phyloP scores from a whole-genome alignment of 2,888 invertebrate species.

The Caenorhabditis virilis region DNA sequence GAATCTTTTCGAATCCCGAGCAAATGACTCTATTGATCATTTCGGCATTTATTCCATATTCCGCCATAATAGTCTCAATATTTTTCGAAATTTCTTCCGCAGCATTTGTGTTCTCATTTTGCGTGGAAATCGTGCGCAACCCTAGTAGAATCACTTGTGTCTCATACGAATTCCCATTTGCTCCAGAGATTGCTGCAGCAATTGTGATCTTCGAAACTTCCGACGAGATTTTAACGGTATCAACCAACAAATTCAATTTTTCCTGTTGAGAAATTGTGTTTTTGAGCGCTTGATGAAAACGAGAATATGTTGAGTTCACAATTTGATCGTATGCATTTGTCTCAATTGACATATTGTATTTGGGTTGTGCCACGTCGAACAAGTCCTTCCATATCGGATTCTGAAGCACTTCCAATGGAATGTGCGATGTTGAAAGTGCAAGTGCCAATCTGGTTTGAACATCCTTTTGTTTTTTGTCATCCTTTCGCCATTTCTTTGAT shows the following conservation, averaged over 20 bases:
- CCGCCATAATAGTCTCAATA: constrained; percentile 12
- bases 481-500: constrained; percentile 60
- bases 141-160: constrained; percentile 29
- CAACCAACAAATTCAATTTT: constrained; percentile 30
- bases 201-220: constrained; percentile 22
- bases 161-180: constrained; percentile 33
- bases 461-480: constrained; percentile 58
- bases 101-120: too few species aligned
- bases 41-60: constrained; percentile 17
- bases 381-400: constrained; percentile 57
- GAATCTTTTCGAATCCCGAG: constrained; percentile 17
- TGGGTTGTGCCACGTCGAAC: constrained; percentile 58
- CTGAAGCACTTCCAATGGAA: constrained; percentile 39
- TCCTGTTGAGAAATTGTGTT: constrained; percentile 10
- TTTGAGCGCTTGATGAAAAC: constrained; percentile 36
- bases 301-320: constrained; percentile 12
- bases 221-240: constrained; percentile 16
- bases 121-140: constrained; percentile 10
- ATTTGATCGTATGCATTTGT: constrained; percentile 36
- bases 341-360: constrained; percentile 54
- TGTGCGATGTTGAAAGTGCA: constrained; percentile 44
- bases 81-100: constrained; percentile 18
- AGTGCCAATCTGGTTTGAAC: constrained; percentile 26
- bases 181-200: constrained; percentile 30
- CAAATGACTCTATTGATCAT: constrained; percentile 26